These are phyloP conservation scores for Drosophila melanocephala DNA, from an alignment of 2,888 invertebrate genomes.

Conservation along the genomic window DNA sequence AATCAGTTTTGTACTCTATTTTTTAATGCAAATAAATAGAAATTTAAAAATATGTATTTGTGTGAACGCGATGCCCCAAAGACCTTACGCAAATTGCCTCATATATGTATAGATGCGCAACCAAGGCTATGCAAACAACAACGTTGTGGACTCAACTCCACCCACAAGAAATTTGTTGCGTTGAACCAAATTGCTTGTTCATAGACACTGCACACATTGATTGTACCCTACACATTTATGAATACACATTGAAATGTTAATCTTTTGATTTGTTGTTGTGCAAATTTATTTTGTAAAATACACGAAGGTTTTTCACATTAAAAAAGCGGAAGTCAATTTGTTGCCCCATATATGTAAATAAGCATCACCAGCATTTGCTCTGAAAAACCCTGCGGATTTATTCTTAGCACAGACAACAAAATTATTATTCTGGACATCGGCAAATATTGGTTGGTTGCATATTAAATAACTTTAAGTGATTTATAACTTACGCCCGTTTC, in stretches of 20 bases:
- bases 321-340: background rate
- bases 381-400: background rate
- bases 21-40: conserved; percentile 40
- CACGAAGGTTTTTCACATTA: background rate
- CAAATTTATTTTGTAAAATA: background rate
- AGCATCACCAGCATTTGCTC: background rate
- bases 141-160: conserved; percentile 14
- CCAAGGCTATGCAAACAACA: conserved; percentile 39
- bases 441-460: background rate
- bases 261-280: background rate
- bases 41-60: conserved; percentile 13
- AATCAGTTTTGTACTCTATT: conserved; percentile 22
- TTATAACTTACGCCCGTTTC: conserved; percentile 55
- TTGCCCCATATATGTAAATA: background rate
- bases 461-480: background rate
- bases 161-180: conserved; percentile 6
- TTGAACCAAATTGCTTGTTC: conserved; percentile 4
- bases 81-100: conserved; percentile 40
- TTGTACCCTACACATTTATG: background rate
- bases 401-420: background rate
- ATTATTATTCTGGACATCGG: background rate
- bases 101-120: conserved; percentile 16
- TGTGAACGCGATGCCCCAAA: conserved; percentile 42
- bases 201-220: conserved; percentile 21
- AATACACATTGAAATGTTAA: conserved; percentile 11